Percentiles rank a stretch among this genome's conserved stretches.
These are phyloP conservation scores for Camelus bactrianus DNA, from an alignment of 2,113 vertebrate species.

Conservation along the genomic window DNA sequence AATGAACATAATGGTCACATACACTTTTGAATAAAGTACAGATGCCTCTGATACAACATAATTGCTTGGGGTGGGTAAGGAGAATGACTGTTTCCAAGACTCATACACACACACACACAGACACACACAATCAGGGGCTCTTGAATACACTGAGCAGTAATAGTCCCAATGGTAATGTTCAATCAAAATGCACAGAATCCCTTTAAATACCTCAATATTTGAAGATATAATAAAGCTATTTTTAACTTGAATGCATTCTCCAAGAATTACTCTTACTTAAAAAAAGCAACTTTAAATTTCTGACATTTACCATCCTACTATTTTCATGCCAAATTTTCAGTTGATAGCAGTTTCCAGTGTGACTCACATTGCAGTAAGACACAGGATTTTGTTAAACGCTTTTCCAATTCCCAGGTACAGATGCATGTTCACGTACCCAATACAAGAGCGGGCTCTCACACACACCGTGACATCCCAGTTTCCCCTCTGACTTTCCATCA, in stretches of 20 bases:
- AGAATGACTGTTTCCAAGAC: not conserved
- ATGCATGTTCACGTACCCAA: not conserved
- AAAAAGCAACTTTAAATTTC: not conserved
- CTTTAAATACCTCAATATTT: not conserved
- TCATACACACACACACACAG: too few species aligned
- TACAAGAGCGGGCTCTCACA: not conserved
- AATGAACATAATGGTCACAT: not conserved
- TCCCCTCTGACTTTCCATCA: not conserved
- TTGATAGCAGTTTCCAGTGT: not conserved
- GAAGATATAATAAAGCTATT: not conserved
- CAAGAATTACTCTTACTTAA: not conserved
- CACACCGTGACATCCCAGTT: not conserved
- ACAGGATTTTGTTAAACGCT: not conserved
- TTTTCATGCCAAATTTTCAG: not conserved
- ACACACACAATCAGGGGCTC: fast-evolving
- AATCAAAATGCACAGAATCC: not conserved
- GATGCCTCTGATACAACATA: not conserved
- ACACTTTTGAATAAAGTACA: not conserved
- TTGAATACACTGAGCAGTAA: not conserved
- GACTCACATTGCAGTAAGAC: not conserved
- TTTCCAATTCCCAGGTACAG: not conserved
- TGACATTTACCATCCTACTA: not conserved
- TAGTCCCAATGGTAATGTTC: not conserved
- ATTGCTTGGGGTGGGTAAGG: not conserved
- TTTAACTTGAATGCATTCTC: not conserved